Base-by-base conservation (phyloP, 2,888 invertebrate genomes). In the Tigriopus californicus region DNA sequence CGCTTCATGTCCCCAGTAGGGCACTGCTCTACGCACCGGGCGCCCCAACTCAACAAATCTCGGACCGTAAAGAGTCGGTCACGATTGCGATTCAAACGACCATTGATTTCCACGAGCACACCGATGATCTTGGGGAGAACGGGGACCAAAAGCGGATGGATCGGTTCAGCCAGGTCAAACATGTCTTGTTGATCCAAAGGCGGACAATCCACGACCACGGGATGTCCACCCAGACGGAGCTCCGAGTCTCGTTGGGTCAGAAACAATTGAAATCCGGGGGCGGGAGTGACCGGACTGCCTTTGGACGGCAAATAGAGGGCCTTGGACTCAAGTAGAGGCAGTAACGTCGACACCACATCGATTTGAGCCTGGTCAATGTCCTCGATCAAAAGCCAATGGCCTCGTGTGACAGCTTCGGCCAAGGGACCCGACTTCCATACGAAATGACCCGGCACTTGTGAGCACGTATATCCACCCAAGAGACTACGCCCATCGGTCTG, bases 401-500 rank as follows among this genome's bases (percentile, higher is more conserved):
- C 91, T 66, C 82, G 77, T 67, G 80, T 76, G 5, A 89, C 85
- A 55, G 89, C 89, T 79, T 83, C 69, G 3, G 92, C 90, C 59
- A 97, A 72, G 55, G 90, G 83, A n/a, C 95, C 95, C 1, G 94
- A 84, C 65, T 86, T 80, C 97, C 97, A 98, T 20, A 90, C 74
- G 74, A 98, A 98, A 72, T 98, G 91, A 13, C 98, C 98, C 0
- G 95, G 95, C 54, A 94, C 79, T 69, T 95, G 94, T 0, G 97
- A 94, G 68, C 95, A 97, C 64, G 86, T 79, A 70, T 92, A 92
- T 0, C 85, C 82, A 0, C 98, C 98, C 10, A 98, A 74, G 58
- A 99, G 72, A 78, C 90, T 88, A 72, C 94, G 87, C 58, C 91
- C 85, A 70, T 98, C 97, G 1, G 91, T 91, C 72, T 98, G 91